Evolutionary conservation across 2,888 invertebrate genomes (phyloP).

Genomic region (Timandra comae): DNA sequence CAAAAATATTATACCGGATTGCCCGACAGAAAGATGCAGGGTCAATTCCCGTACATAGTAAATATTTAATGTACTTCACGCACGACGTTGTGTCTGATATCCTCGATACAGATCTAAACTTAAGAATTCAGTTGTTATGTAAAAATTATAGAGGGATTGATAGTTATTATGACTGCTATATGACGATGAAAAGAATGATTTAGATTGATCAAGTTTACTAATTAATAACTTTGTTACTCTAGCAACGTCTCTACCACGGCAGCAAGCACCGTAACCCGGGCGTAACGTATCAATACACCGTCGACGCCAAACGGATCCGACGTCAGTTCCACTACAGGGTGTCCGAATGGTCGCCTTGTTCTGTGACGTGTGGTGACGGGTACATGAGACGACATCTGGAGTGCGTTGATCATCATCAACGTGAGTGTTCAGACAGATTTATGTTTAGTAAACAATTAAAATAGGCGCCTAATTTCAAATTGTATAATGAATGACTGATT

Average conservation of each 20-base stretch:
- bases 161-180: too few species aligned
- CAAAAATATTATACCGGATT: too few species aligned
- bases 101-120: too few species aligned
- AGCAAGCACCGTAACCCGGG: constrained; percentile 84
- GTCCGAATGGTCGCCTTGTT: constrained; percentile 89
- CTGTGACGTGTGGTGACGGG: constrained; percentile 87
- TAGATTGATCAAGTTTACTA: too few species aligned
- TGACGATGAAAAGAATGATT: too few species aligned
- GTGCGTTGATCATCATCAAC: constrained; percentile 53
- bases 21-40: too few species aligned
- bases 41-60: too few species aligned
- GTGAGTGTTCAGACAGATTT: constrained; percentile 33
- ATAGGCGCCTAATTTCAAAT: background rate
- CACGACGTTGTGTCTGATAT: too few species aligned
- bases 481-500: background rate
- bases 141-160: too few species aligned
- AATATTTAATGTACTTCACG: too few species aligned
- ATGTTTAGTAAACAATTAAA: background rate
- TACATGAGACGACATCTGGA: constrained; percentile 71
- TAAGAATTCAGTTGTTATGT: too few species aligned
- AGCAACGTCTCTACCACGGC: constrained; percentile 83
- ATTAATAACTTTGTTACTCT: too few species aligned
- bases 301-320: constrained; percentile 66
- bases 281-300: constrained; percentile 89
- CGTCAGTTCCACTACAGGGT: constrained; percentile 83